Evolutionary conservation across 2,113 vertebrate genomes (phyloP).

Genomic region (Chinchilla lanigera): DNA sequence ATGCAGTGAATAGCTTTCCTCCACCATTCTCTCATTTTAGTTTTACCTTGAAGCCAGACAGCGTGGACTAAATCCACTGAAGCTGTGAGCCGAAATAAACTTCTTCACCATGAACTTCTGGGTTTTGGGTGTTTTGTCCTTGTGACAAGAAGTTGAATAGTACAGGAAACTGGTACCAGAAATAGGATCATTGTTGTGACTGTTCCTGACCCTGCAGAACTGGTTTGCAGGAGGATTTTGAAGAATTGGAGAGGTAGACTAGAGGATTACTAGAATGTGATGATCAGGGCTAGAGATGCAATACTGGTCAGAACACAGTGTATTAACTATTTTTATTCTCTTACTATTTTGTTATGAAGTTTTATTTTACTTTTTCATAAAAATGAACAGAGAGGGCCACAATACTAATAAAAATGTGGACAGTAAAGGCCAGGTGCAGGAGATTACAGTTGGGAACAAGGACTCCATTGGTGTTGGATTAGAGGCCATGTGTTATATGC

Average conservation of each 20-base stretch:
- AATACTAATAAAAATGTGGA: neutral
- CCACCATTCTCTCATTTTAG: neutral
- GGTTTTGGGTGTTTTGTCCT: neutral
- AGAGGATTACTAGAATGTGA: neutral
- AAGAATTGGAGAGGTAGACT: neutral
- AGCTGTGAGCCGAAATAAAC: neutral
- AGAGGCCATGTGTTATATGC: neutral
- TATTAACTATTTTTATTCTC: neutral
- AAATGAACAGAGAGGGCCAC: neutral
- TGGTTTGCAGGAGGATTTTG: neutral
- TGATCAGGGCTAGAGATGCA: neutral
- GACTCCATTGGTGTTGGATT: neutral
- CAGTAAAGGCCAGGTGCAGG: neutral
- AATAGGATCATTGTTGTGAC: neutral
- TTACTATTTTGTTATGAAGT: neutral
- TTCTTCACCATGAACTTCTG: neutral
- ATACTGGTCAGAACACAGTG: neutral
- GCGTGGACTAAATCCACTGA: neutral
- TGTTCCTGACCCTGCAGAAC: neutral
- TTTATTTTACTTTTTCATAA: neutral
- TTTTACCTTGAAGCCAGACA: neutral
- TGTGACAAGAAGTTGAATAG: neutral
- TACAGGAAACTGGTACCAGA: neutral
- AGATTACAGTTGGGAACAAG: neutral
- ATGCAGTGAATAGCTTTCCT: too few species aligned